Conservation (phyloP, 2,888 invertebrate species). For the Clitarchus hookeri region DNA sequence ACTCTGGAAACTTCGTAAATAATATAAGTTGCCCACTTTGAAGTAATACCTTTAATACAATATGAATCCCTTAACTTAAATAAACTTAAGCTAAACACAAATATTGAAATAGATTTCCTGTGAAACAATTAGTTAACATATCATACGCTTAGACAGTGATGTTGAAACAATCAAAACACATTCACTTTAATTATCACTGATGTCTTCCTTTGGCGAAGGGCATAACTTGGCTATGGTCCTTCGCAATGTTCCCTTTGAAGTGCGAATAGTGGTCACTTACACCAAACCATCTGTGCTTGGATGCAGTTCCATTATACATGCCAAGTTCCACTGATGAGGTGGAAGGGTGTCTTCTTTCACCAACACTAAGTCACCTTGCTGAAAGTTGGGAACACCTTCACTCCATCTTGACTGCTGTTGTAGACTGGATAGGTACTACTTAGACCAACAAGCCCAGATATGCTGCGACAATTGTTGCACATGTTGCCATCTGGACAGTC, state of each 20-base stretch:
- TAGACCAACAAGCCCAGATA: constrained; percentile 42
- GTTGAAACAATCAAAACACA: too few relatives aligned
- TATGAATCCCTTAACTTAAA: too few relatives aligned
- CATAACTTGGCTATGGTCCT: background rate
- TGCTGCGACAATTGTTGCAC: constrained; percentile 45
- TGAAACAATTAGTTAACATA: too few relatives aligned
- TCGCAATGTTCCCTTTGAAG: constrained; percentile 33
- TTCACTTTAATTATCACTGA: too few relatives aligned
- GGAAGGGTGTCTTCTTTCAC: constrained; percentile 47
- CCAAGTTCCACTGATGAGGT: constrained; percentile 47
- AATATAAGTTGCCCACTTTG: too few relatives aligned
- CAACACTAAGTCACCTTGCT: constrained; percentile 47
- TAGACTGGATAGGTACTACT: constrained; percentile 46
- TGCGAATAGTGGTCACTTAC: constrained; percentile 47
- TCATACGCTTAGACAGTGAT: too few relatives aligned
- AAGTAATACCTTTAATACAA: too few relatives aligned
- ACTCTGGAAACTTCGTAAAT: too few relatives aligned
- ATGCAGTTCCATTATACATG: constrained; percentile 44
- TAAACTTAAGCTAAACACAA: too few relatives aligned
- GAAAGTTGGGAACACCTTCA: constrained; percentile 38
- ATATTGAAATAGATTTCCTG: too few relatives aligned
- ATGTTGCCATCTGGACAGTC: constrained; percentile 37
- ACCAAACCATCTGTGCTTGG: constrained; percentile 46
- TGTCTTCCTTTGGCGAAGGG: background rate
- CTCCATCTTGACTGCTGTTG: constrained; percentile 46